Evolutionary conservation across 1,140 invertebrate species (phyloP).

Genomic region (Archivesica marissinica): DNA sequence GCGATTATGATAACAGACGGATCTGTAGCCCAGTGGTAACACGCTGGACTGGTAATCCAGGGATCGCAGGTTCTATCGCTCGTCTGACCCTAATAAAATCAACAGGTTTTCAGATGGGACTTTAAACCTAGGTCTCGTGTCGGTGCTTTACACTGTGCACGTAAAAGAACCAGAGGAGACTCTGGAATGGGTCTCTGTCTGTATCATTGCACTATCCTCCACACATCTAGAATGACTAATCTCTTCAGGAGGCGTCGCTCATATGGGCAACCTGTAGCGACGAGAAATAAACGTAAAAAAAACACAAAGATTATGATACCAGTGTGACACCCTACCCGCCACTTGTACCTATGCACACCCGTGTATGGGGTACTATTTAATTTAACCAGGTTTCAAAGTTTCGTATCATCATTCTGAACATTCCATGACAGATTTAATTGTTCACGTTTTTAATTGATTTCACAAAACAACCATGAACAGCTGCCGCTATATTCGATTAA

Average conservation of each 20-base stretch:
- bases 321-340: not conserved
- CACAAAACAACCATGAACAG: not conserved
- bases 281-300: not conserved
- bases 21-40: no score
- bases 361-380: not conserved
- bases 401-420: not conserved
- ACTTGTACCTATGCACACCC: not conserved
- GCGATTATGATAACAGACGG: no score
- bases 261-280: not conserved
- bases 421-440: slow-evolving; percentile 9
- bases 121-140: no score
- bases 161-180: not conserved
- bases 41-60: no score
- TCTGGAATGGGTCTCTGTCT: not conserved
- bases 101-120: no score
- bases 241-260: not conserved
- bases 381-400: not conserved
- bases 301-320: no score
- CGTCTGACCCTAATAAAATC: no score
- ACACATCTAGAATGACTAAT: not conserved
- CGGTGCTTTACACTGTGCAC: no score
- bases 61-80: no score
- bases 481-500: not conserved
- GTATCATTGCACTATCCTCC: not conserved
- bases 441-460: not conserved